Evolutionary conservation across 2,888 invertebrate species (phyloP).

Genomic region (Amphimallon solstitiale): DNA sequence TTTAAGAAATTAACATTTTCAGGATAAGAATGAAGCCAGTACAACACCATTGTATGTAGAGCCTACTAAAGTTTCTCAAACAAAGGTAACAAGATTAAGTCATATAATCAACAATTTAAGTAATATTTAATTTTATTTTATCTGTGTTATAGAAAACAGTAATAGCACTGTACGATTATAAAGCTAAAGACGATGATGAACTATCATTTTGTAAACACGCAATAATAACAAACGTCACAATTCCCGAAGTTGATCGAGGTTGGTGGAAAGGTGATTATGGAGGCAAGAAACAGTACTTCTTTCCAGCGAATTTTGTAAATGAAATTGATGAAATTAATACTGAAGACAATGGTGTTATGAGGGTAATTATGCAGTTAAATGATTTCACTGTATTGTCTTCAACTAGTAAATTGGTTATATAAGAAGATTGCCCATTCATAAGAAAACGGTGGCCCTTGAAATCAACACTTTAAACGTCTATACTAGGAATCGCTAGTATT

Average conservation of each 20-base stretch:
- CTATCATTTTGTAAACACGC: slow-evolving; percentile 94
- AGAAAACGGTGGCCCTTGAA: too few species aligned
- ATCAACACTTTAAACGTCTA: too few species aligned
- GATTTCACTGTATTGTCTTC: neutral
- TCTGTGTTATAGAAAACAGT: slow-evolving; percentile 71
- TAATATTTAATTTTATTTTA: slow-evolving; percentile 6
- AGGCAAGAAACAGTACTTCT: slow-evolving; percentile 89
- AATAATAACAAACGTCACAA: slow-evolving; percentile 92
- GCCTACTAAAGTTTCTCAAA: slow-evolving; percentile 77
- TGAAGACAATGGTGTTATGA: slow-evolving; percentile 65
- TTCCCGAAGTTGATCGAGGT: slow-evolving; percentile 77
- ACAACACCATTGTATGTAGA: slow-evolving; percentile 85
- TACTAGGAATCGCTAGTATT: too few species aligned
- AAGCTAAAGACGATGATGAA: slow-evolving; percentile 88
- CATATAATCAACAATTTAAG: slow-evolving; percentile 27
- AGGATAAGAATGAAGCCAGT: slow-evolving; percentile 76
- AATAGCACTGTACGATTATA: slow-evolving; percentile 91
- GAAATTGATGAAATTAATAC: slow-evolving; percentile 75
- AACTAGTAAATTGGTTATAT: too few species aligned
- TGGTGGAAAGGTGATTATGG: slow-evolving; percentile 98
- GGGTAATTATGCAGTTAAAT: slow-evolving; percentile 62
- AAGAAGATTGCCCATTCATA: too few species aligned
- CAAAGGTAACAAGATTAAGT: slow-evolving; percentile 68
- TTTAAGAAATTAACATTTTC: too few species aligned
- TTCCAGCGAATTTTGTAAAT: slow-evolving; percentile 92